Evolutionary conservation across 2,888 invertebrate genomes (phyloP).

Genomic region (Dusona sp.): DNA sequence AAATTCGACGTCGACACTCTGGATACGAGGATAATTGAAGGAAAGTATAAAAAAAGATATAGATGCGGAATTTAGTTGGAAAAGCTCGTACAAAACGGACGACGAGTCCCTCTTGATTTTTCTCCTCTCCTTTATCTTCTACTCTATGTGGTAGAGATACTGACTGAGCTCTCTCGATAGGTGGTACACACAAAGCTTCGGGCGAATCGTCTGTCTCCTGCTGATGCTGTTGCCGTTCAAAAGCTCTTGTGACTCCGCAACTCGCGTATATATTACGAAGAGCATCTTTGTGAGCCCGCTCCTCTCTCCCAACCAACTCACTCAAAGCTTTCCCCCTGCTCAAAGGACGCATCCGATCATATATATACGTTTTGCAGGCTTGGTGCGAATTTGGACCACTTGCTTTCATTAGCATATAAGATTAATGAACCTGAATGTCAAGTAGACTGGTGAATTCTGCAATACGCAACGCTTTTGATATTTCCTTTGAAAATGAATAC

Average conservation of each 20-base stretch:
- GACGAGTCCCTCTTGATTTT: conserved; percentile 23
- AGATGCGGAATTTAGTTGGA: neutral
- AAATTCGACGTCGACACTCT: neutral
- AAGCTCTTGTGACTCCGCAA: conserved; percentile 32
- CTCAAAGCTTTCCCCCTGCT: conserved; percentile 18
- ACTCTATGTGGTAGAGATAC: neutral
- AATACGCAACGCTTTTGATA: neutral
- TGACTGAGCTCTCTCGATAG: conserved; percentile 25
- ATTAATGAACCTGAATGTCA: neutral
- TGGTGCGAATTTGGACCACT: conserved; percentile 17
- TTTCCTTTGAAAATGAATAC: neutral
- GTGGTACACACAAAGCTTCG: conserved; percentile 18
- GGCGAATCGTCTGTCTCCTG: conserved; percentile 27
- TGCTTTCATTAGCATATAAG: conserved; percentile 3
- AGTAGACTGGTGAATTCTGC: neutral
- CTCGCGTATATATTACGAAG: conserved; percentile 2
- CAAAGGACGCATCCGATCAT: neutral
- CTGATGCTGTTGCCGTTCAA: conserved; percentile 39
- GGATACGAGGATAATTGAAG: neutral
- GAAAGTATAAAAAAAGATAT: neutral
- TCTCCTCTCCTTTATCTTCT: conserved; percentile 25
- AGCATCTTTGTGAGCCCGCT: neutral
- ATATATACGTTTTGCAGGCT: neutral
- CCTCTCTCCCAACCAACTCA: conserved; percentile 10
- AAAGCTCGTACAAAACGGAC: conserved; percentile 19